A percentile compares a stretch with the other conserved stretches of the same genome.
Conservation (phyloP, 1,140 invertebrate genomes). For the Lordiphosa mommai region DNA sequence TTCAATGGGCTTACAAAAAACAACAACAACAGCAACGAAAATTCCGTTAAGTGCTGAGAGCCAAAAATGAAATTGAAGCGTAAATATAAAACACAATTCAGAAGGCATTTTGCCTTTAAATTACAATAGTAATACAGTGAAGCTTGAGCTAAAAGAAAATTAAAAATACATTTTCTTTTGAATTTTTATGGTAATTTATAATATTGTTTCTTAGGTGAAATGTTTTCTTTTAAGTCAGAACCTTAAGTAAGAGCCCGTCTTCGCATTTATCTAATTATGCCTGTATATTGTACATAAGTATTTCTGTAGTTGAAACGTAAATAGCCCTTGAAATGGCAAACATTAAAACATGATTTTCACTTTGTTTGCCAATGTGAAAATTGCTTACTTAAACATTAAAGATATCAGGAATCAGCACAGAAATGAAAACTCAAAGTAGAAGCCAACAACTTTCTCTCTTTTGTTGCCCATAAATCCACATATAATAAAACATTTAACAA, state of each 20-base stretch:
- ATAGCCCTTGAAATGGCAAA: conserved; percentile 21
- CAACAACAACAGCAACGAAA: conserved; percentile 5
- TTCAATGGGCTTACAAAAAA: conserved; percentile 35
- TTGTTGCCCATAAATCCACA: conserved; percentile 15
- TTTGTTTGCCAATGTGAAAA: conserved; percentile 14
- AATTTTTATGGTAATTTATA: background rate
- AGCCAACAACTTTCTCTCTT: background rate
- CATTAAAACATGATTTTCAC: conserved; percentile 26
- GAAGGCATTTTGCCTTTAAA: conserved; percentile 8
- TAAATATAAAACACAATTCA: conserved; percentile 40
- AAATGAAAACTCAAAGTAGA: background rate
- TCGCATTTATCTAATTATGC: no score
- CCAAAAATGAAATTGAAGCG: conserved; percentile 40
- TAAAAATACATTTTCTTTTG: background rate
- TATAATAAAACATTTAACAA: conserved; percentile 21
- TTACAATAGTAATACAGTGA: conserved; percentile 7
- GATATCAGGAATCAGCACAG: background rate
- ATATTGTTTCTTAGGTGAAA: background rate
- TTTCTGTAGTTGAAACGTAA: conserved; percentile 5
- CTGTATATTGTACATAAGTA: background rate
- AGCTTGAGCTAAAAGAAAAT: background rate
- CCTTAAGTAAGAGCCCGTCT: background rate
- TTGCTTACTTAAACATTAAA: conserved; percentile 7
- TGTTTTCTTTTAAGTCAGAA: background rate
- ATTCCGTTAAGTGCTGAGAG: conserved; percentile 31